These are phyloP conservation scores for Ypsolopha scabrella DNA, from an alignment of 2,888 invertebrate genomes.

Conservation along the genomic window DNA sequence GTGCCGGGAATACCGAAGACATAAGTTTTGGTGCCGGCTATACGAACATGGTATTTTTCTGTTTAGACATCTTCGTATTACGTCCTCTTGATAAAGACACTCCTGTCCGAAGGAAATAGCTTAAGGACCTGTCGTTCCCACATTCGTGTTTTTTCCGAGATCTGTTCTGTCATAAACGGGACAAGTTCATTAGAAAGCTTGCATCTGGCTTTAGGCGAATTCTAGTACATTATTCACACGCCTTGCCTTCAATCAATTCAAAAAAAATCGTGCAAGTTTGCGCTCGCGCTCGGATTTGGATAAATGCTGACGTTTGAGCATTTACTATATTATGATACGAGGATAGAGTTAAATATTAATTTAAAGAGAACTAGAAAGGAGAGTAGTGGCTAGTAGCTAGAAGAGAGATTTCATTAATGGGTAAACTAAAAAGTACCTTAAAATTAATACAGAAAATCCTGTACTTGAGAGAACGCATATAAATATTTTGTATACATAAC, in stretches of 20 bases:
- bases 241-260: not conserved
- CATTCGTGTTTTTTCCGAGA: no score
- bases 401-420: constrained; percentile 27
- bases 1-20: not conserved
- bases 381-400: constrained; percentile 51
- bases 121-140: no score
- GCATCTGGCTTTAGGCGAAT: no score
- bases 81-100: no score
- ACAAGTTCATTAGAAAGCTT: not conserved
- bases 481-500: constrained; percentile 63
- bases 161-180: no score
- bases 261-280: constrained; percentile 1
- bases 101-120: no score
- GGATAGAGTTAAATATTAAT: constrained; percentile 35
- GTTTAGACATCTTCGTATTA: no score
- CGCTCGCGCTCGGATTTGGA: constrained; percentile 21
- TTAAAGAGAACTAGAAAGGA: constrained; percentile 36
- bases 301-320: constrained; percentile 48
- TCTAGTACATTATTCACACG: not conserved
- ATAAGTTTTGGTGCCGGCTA: no score
- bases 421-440: constrained; percentile 23
- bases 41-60: no score
- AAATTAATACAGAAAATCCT: constrained; percentile 35
- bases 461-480: constrained; percentile 47
- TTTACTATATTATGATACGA: constrained; percentile 39